Evolutionary conservation across 2,113 vertebrate species (phyloP).

Genomic region (Hemiscyllium ocellatum): DNA sequence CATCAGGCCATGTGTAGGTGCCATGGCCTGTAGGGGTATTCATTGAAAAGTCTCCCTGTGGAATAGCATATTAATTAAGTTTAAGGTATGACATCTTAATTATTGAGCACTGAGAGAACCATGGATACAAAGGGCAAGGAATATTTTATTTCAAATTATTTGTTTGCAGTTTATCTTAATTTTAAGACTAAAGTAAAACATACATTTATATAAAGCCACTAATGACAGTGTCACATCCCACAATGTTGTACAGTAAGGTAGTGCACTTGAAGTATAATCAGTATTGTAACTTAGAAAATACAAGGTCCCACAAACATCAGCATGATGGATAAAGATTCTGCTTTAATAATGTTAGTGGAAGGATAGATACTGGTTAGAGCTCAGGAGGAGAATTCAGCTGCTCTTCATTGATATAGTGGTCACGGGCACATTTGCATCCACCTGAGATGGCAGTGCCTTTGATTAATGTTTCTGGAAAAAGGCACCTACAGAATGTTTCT

Average conservation of each 20-base stretch:
- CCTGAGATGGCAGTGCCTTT: not conserved
- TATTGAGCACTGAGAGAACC: not conserved
- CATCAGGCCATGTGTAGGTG: slow-evolving; percentile 69
- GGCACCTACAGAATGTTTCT: not conserved
- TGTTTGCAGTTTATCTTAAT: not conserved
- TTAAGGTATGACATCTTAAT: not conserved
- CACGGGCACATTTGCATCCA: not conserved
- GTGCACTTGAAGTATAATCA: too few relatives aligned
- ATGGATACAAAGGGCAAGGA: not conserved
- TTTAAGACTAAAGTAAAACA: too few relatives aligned
- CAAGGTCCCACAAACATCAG: too few relatives aligned
- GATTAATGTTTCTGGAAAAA: not conserved
- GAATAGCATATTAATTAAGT: not conserved
- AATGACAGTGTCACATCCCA: too few relatives aligned
- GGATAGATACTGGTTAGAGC: not conserved
- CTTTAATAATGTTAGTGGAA: not conserved
- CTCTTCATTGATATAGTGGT: not conserved
- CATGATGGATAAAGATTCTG: too few relatives aligned
- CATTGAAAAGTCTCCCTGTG: slow-evolving; percentile 73
- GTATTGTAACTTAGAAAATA: too few relatives aligned
- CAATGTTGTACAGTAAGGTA: too few relatives aligned
- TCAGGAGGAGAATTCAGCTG: too few relatives aligned
- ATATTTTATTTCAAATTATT: not conserved
- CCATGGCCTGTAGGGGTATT: slow-evolving; percentile 68
- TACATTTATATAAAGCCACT: too few relatives aligned